Percentiles rank a stretch among this genome's conserved stretches.
Evolutionary conservation across 2,888 invertebrate species (phyloP).

Genomic region (Drosophila fulvimacula): DNA sequence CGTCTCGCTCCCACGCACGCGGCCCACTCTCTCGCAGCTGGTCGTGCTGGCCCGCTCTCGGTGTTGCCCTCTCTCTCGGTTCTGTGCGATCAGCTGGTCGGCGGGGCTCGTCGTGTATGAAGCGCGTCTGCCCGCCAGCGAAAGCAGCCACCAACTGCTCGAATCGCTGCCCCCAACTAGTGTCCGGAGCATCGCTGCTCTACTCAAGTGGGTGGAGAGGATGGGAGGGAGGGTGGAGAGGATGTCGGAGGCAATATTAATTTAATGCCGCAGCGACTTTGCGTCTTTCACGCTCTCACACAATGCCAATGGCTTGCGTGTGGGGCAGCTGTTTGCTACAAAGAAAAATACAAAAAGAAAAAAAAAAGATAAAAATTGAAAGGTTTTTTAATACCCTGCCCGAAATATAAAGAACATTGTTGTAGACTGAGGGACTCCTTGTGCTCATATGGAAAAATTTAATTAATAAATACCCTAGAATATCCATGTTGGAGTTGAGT

Average conservation of each 20-base stretch:
- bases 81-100: slow-evolving; percentile 36
- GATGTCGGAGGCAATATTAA: slow-evolving; percentile 22
- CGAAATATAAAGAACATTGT: neutral
- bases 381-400: slow-evolving; percentile 6
- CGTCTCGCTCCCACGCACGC: slow-evolving; percentile 4
- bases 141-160: slow-evolving; percentile 63
- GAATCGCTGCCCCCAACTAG: slow-evolving; percentile 18
- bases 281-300: slow-evolving; percentile 66
- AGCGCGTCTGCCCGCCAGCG: slow-evolving; percentile 67
- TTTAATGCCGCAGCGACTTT: slow-evolving; percentile 45
- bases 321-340: slow-evolving; percentile 31
- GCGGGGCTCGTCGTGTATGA: slow-evolving; percentile 17
- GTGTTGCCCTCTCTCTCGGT: slow-evolving; percentile 26
- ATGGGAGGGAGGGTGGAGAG: slow-evolving; percentile 11
- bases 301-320: slow-evolving; percentile 16
- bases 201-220: slow-evolving; percentile 6
- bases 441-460: no score
- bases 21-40: neutral
- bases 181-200: slow-evolving; percentile 4
- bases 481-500: no score
- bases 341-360: neutral
- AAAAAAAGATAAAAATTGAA: neutral
- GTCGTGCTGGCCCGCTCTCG: slow-evolving; percentile 9
- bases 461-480: no score
- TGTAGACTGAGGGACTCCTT: no score